Base-by-base conservation (phyloP, 2,888 invertebrate species). In the Barypeithes pellucidus region DNA sequence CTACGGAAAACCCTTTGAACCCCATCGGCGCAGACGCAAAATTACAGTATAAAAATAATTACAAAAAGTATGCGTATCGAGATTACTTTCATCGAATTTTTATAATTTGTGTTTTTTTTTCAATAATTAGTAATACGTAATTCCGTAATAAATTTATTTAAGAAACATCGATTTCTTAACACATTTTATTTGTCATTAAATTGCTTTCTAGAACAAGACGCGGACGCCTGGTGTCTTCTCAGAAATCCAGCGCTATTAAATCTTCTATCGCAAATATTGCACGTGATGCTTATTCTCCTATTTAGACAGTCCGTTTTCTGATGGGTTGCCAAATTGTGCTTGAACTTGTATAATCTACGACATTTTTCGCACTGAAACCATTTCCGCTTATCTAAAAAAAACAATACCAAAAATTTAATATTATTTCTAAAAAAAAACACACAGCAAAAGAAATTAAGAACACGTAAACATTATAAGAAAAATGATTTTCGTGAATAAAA, bases 181-280 rank as follows among this genome's bases (percentile, higher is more conserved):
- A 8, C 20, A 20, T 24, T 11, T 52, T 52, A 12, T 12, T 3
- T 24, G 12, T 52, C 24, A 12, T 12, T 3, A 14, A 16, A 5
- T n/a, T 33, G 54, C 0, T 36, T 54, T 14, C 33, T 33, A 33
- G n/a, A 29, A 33, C 68, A 68, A 14, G 67, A 57, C 9, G 62
- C 62, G 2, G 73, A 67, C 0, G 73, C 73, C 20, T 65, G 43
- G 47, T 73, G 73, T 47, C 73, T 29, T 29, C 73, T 61, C 36
- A 73, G 29, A 45, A 61, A 73, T 16, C 73, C 73, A 18, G 47
- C 50, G n/a, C 69, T 60, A n/a, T 63, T 70, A 33, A 73, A 69
- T 16, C 43, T 70, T 22, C 73, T 65, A 9, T 57, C 67, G 18
- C 73, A 75, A 14, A 50, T 20, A 14, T 75, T 36, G 24, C 76